Base-by-base conservation (phyloP, 2,113 vertebrate species). In the Cinclus mexicanus region DNA sequence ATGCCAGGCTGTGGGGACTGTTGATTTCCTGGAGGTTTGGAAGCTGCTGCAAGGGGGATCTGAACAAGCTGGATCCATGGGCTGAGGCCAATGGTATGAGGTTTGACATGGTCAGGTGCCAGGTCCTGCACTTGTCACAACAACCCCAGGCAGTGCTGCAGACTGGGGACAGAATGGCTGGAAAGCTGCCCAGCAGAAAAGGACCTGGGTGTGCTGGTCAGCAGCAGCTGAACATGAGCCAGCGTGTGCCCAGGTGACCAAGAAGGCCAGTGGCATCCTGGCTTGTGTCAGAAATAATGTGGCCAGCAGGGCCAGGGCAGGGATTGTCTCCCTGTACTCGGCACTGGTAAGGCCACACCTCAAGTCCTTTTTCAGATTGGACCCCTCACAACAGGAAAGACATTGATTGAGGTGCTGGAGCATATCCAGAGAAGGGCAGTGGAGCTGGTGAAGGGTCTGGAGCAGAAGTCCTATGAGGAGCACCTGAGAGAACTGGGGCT, bases 311-410 rank as follows among this genome's bases (percentile, higher is more conserved):
- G 53, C 4, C 2, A 23, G 10, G 46, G 20, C 7, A 20, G 39
- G 10, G 57, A 35, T 44, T 0, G 2, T 35, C 1, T 8, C 11
- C 22, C 11, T 39, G 24, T 52, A 31, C 11, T 53, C 2, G 1
- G 39, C 16, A 7, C 37, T 80, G 37, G 37, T 41, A 18, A 60
- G 11, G 41, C 31, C 1, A 8, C 60, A 20, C 23, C 31, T 57
- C 0, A 0, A 59, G 20, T 46, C 14, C 39, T 78, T 28, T 42
- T 15, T 28, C 20, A 9, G 12, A 17, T 60, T 60, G 46, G 33
- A n/a, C 25, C 14, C 10, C 15, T 68, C 47, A 42, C 14, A 14
- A 17, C 12, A 60, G 10, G 14, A 67, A 41, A 17, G 75, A 37
- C 26, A n/a, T 2, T 41, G 46, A 24, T 49, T 49, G 49, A 67